phyloP scores from a whole-genome alignment of 2,888 invertebrate species.

The Lasioglossum figueresi region DNA sequence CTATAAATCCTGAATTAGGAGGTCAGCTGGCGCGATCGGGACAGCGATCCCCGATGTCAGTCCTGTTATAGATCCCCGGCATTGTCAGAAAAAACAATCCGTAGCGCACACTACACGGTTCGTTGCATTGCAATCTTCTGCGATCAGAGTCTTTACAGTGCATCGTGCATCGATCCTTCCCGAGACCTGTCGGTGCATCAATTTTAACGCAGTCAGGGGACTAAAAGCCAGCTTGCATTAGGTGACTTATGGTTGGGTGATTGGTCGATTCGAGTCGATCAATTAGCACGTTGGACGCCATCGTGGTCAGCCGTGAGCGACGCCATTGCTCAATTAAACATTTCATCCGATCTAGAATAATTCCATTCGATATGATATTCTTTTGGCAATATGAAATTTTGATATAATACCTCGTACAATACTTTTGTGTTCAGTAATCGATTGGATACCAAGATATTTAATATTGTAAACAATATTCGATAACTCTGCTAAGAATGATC shows the following conservation, averaged over 20 bases:
- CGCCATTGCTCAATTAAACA: no score
- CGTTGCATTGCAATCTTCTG: not conserved
- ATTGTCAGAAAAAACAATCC: not conserved
- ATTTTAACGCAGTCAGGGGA: not conserved
- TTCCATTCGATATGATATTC: no score
- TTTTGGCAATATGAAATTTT: no score
- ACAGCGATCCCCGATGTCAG: not conserved
- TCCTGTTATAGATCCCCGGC: not conserved
- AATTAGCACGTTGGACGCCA: not conserved
- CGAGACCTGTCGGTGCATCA: not conserved
- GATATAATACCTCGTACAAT: no score
- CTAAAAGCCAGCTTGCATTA: not conserved
- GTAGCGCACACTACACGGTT: not conserved
- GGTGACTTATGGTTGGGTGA: not conserved
- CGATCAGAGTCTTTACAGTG: not conserved
- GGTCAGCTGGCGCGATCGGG: slow-evolving; percentile 67
- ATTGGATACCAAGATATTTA: no score
- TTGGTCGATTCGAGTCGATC: not conserved
- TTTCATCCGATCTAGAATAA: no score
- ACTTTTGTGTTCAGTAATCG: no score
- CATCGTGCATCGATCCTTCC: not conserved
- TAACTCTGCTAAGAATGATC: no score
- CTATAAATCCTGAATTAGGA: slow-evolving; percentile 58
- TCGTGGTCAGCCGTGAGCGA: not conserved
- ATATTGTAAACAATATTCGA: no score